A percentile compares a stretch with the other conserved stretches of the same genome.
Conservation (phyloP, 2,888 invertebrate species). For the Pseudolycoriella hygida region DNA sequence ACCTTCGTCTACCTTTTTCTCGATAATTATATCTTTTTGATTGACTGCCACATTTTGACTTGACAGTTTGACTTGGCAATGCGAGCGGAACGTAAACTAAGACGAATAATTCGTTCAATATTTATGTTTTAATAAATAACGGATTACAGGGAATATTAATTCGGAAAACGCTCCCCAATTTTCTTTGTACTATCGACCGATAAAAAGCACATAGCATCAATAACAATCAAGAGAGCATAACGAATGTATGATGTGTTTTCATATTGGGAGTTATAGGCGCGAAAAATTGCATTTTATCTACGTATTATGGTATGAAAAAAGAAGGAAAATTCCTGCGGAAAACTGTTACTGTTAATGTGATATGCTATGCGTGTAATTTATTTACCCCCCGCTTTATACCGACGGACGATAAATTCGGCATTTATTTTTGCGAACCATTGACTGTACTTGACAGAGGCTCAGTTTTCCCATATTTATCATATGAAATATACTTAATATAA, state of each 20-base stretch:
- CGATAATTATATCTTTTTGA: too few relatives aligned
- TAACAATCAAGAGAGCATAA: constrained; percentile 9
- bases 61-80: too few relatives aligned
- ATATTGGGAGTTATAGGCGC: constrained; percentile 2
- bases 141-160: too few relatives aligned
- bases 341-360: constrained; percentile 4
- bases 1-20: too few relatives aligned
- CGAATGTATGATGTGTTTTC: background rate
- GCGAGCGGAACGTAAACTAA: too few relatives aligned
- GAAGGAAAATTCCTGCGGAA: background rate
- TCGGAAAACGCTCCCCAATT: too few relatives aligned
- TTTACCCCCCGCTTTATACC: constrained; percentile 6
- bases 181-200: too few relatives aligned
- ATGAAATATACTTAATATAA: background rate
- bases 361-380: constrained; percentile 6
- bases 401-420: background rate
- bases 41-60: too few relatives aligned
- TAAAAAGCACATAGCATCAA: constrained; percentile 5
- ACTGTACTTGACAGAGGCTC: constrained; percentile 5
- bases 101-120: too few relatives aligned
- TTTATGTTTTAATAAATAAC: too few relatives aligned
- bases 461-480: constrained; percentile 4
- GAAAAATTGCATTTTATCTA: constrained; percentile 8
- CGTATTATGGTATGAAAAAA: background rate
- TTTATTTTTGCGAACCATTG: constrained; percentile 1